phyloP scores from a whole-genome alignment of 2,888 invertebrate genomes.

The Agonum fuliginosum region DNA sequence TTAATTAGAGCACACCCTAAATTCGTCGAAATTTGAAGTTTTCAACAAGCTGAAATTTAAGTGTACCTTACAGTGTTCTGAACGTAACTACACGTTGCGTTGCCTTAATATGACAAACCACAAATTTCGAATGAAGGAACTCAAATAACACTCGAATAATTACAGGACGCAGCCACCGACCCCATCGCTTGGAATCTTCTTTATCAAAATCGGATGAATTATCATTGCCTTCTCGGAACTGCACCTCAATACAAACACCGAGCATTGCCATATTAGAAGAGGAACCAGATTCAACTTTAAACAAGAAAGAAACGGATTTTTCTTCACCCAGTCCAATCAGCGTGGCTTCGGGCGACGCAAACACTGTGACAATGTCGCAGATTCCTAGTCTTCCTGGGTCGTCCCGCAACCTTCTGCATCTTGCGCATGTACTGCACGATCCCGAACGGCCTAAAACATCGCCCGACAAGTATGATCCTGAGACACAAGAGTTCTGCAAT shows the following conservation, averaged over 20 bases:
- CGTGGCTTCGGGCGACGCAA: constrained; percentile 65
- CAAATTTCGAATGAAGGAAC: no score
- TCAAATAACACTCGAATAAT: no score
- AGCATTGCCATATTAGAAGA: constrained; percentile 67
- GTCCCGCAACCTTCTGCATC: constrained; percentile 66
- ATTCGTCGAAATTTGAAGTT: no score
- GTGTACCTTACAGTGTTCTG: no score
- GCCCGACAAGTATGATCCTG: constrained; percentile 69
- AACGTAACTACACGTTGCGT: no score
- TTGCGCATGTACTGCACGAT: constrained; percentile 68
- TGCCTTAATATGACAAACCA: no score
- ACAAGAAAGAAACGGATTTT: constrained; percentile 63
- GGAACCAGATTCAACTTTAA: constrained; percentile 63
- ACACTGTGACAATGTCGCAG: constrained; percentile 66
- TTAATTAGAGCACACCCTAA: no score
- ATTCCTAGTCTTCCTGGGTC: constrained; percentile 62
- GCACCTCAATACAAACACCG: constrained; percentile 62
- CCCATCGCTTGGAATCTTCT: constrained; percentile 47
- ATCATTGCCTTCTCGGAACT: constrained; percentile 58
- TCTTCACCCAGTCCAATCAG: constrained; percentile 64
- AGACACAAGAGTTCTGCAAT: constrained; percentile 69
- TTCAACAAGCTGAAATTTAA: no score
- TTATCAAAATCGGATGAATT: constrained; percentile 42
- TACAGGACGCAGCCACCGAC: constrained; percentile 55
- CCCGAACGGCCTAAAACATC: constrained; percentile 70